Conservation (phyloP, 2,113 vertebrate genomes). For the Hiodon tergisus region DNA sequence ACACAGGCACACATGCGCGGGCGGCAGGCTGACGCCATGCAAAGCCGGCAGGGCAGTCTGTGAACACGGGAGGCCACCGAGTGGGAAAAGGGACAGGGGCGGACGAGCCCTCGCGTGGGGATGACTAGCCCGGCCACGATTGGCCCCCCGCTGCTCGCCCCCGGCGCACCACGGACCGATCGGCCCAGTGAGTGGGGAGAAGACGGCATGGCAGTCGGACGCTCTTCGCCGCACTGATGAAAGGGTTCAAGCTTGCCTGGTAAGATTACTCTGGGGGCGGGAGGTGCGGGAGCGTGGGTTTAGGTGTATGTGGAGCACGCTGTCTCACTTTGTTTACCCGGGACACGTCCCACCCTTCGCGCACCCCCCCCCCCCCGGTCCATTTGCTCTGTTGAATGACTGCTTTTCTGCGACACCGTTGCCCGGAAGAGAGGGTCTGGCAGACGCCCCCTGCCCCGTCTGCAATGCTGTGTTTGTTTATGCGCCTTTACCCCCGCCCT, state of each 20-base stretch:
- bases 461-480: too few relatives aligned
- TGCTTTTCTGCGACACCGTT: too few relatives aligned
- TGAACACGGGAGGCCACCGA: background rate
- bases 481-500: too few relatives aligned
- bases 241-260: slow-evolving; percentile 89
- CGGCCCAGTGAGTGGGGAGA: slow-evolving; percentile 57
- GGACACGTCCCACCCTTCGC: background rate
- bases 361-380: too few relatives aligned
- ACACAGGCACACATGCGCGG: background rate
- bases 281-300: background rate
- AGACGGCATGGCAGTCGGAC: slow-evolving; percentile 59
- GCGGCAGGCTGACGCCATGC: background rate
- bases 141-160: slow-evolving; percentile 41
- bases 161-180: slow-evolving; percentile 66
- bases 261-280: slow-evolving; percentile 49
- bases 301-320: background rate
- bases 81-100: slow-evolving; percentile 1
- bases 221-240: slow-evolving; percentile 73
- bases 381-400: too few relatives aligned
- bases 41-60: background rate
- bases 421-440: too few relatives aligned
- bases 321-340: background rate
- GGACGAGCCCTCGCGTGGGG: slow-evolving; percentile 34
- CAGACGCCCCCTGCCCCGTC: too few relatives aligned
- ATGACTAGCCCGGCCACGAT: slow-evolving; percentile 48